Evolutionary conservation across 2,888 invertebrate species (phyloP), one percentile per base, ranked within the genome.

Genomic region (Aspidiotus destructor): DNA sequence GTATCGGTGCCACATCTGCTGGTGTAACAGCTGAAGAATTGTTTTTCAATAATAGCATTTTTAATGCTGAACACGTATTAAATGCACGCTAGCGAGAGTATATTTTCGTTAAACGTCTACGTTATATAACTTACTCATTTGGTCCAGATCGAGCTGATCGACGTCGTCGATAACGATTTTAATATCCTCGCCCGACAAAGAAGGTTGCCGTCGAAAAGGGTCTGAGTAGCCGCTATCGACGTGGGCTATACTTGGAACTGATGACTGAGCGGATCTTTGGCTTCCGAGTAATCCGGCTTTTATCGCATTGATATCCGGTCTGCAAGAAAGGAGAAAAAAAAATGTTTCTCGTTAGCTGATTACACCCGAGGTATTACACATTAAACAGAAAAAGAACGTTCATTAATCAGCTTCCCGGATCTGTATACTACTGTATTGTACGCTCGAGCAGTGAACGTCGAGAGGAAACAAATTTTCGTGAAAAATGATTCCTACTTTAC

Each of bases 111-210:
- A 28, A 28, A 28, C 28, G 28, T 28, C 28, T 28, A 28, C 28
- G 28, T 28, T 28, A 28, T 28, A 28, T 28, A 28, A 55, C 60
- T 71, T 69, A 71, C 70, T 65, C 70, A 68, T 54, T n/a, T 63
- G 28, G 61, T 71, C 70, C 41, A 69, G 64, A 42, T 84, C 84
- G 71, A 88, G 88, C 40, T 68, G 60, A 78, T 93, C 92, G 13
- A 93, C 92, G 77, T 93, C 92, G 76, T 93, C 92, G 75, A 93
- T 93, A 73, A 93, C 92, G 73, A 93, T 93, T 77, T 92, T 88
- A 74, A 93, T 93, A 72, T 91, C 91, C 77, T 93, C 92, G 1
- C 92, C 92, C 75, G 92, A 92, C 70, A 88, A 89, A 17, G 92
- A 90, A 75, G 89, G 89, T 75, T 92, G 92, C 7, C 92, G 81